A percentile compares a stretch with the other conserved stretches of the same genome.
These are phyloP conservation scores for Cossypha caffra DNA, from an alignment of 2,797 vertebrate species.

Conservation along the genomic window DNA sequence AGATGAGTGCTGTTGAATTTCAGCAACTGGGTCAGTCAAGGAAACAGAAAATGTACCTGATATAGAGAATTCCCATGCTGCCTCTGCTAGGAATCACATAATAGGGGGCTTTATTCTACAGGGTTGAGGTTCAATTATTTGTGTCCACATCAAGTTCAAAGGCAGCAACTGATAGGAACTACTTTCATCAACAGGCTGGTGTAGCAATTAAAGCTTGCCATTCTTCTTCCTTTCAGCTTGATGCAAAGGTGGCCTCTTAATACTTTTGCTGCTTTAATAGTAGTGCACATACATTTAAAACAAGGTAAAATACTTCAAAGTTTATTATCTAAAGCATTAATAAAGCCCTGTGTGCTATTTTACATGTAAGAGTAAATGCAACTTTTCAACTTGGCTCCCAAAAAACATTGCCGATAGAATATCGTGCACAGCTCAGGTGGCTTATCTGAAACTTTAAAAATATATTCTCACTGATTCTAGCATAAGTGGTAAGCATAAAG, in stretches of 20 bases:
- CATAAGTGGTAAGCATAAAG: not conserved
- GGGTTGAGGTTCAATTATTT: not conserved
- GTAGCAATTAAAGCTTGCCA: not conserved
- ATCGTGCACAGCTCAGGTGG: not conserved
- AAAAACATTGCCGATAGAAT: not conserved
- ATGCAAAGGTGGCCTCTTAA: not conserved
- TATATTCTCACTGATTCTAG: not conserved
- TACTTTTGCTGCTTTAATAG: not conserved
- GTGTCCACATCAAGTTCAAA: not conserved
- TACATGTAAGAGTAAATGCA: not conserved
- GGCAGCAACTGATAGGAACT: not conserved
- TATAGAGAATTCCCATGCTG: not conserved
- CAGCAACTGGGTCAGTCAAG: not conserved
- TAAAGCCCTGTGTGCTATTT: not conserved
- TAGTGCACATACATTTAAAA: not conserved
- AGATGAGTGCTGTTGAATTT: conserved; percentile 38
- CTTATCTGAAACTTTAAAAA: not conserved
- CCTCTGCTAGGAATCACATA: not conserved
- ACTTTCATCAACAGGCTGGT: not conserved
- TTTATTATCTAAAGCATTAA: not conserved
- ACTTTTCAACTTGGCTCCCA: not conserved
- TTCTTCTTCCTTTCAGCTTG: not conserved
- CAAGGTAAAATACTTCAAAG: not conserved
- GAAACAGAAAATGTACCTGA: not conserved
- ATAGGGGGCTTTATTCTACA: not conserved